Conservation (phyloP, 2,888 invertebrate species). For the Ametastegia equiseti region DNA sequence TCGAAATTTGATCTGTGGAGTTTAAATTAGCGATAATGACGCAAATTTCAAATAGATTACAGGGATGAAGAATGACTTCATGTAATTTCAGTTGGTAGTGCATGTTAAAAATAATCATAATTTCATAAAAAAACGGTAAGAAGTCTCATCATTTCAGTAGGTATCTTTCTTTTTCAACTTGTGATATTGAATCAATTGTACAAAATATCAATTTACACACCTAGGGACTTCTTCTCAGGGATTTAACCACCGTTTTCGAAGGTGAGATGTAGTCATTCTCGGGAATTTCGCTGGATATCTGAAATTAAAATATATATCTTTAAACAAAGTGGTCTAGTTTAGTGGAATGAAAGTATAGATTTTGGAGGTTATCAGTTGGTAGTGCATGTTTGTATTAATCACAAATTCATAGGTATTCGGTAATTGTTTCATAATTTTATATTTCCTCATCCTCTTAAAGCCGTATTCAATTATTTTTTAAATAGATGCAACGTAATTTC, state of each 20-base stretch:
- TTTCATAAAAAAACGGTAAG: conserved; percentile 48
- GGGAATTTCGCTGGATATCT: neutral
- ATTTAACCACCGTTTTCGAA: neutral
- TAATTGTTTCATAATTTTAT: conserved; percentile 18
- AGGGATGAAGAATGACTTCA: neutral
- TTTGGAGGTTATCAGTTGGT: neutral
- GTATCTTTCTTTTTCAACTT: neutral
- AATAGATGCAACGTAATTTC: too few relatives aligned
- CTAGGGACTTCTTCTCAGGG: neutral
- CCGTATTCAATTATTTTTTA: neutral
- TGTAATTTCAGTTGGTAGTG: conserved; percentile 54
- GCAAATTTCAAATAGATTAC: neutral
- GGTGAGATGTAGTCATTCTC: too few relatives aligned
- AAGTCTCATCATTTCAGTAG: conserved; percentile 50
- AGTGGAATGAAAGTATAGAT: neutral
- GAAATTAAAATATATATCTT: neutral
- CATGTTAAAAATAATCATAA: conserved; percentile 56
- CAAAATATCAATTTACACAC: neutral
- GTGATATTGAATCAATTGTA: neutral
- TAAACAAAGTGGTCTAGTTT: neutral
- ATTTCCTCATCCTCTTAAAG: neutral
- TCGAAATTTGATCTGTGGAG: neutral
- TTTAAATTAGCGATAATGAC: neutral
- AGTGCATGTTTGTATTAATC: conserved; percentile 50
- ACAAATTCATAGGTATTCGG: conserved; percentile 42